A percentile compares a stretch with the other conserved stretches of the same genome.
These are phyloP conservation scores for Amblyornis subalaris DNA, from an alignment of 2,113 vertebrate species.

Conservation along the genomic window DNA sequence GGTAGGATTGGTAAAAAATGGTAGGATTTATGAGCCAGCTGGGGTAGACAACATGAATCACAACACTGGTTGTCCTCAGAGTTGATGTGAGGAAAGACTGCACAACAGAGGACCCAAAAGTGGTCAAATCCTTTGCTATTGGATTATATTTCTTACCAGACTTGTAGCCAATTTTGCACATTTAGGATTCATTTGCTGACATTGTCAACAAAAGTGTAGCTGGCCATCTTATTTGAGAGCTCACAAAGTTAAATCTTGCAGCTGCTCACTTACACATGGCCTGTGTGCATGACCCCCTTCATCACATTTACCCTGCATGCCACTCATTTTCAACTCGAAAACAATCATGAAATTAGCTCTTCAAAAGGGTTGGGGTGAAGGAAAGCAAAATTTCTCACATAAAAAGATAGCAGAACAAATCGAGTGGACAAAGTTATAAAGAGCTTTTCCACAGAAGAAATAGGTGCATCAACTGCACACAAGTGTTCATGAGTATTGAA, in stretches of 20 bases:
- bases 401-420: neutral
- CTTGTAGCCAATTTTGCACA: neutral
- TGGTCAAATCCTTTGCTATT: neutral
- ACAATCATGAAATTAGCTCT: neutral
- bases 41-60: neutral
- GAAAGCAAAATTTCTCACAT: neutral
- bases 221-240: neutral
- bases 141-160: neutral
- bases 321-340: neutral
- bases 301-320: neutral
- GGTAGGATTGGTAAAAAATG: no score
- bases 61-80: neutral
- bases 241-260: neutral
- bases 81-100: neutral
- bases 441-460: neutral
- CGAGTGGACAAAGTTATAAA: neutral
- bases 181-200: neutral
- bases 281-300: accelerated
- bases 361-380: neutral
- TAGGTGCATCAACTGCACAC: neutral
- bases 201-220: neutral
- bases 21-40: neutral
- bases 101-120: neutral
- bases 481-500: neutral
- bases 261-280: neutral